Evolutionary conservation across 1,140 invertebrate genomes (phyloP), one percentile per base, ranked within the genome.

Genomic region (Polyergus mexicanus): DNA sequence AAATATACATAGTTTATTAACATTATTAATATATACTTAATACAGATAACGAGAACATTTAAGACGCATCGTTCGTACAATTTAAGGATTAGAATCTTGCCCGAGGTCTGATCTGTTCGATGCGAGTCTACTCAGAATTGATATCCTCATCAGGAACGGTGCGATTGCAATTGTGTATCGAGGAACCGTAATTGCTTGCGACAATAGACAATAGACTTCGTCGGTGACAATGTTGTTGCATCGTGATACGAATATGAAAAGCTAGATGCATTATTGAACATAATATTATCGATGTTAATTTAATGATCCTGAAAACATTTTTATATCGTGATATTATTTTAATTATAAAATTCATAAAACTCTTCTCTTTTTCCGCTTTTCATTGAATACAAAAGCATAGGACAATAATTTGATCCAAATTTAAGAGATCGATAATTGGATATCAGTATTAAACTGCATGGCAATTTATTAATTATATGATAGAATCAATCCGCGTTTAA

Each of bases 161-260:
- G 74, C 80, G 83, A 86, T 90, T 56, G 88, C 85, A 89, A 89
- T 89, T 89, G 89, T 89, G 88, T 88, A 80, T 78, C 68, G 85
- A 84, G 88, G 63, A 72, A 87, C 76, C 72, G 88, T 74, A 86
- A 76, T 86, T 69, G 51, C 80, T 86, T 32, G 62, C 28, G 80
- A 86, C 72, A 87, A 88, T 88, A 75, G 80, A 86, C 72, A 87
- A 88, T 88, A 75, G 63, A 85, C 84, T 62, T 47, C 25, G 10
- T 13, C 16, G 19, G 74, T 54, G 28, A 51, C 71, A 75, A 76
- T 19, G 32, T 75, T 44, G 38, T 65, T 54, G 47, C 63, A 5
- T 28, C 35, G n/a, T n/a, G 47, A 80, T 47, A 38, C 22, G 22
- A 54, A 56, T 35, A 35, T 41, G 77, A 80, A 47, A 80, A 41